phyloP scores from a whole-genome alignment of 92 coral and sea anemone genomes.

The Porites cylindrica region DNA sequence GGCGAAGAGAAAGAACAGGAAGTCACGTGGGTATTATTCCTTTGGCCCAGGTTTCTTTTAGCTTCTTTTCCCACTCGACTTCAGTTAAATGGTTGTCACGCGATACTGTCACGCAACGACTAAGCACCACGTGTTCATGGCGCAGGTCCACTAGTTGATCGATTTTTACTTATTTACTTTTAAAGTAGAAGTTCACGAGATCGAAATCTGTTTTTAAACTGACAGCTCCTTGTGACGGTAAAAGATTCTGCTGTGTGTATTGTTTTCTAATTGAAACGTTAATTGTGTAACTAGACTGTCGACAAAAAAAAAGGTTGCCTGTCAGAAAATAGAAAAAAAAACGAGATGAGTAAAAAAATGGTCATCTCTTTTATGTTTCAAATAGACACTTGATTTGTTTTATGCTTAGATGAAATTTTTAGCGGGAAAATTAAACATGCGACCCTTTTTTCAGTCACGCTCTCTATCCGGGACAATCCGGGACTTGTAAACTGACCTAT shows the following conservation, averaged over 20 bases:
- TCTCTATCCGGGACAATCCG: constrained; percentile 34
- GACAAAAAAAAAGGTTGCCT: neutral
- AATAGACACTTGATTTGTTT: neutral
- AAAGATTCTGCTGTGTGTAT: neutral
- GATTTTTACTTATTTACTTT: too few relatives aligned
- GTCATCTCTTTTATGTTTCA: too few relatives aligned
- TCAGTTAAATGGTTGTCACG: neutral
- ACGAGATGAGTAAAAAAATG: neutral
- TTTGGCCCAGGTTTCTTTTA: constrained; percentile 33
- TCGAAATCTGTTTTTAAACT: too few relatives aligned
- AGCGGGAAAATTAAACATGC: neutral
- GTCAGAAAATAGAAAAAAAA: neutral
- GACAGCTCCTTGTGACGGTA: too few relatives aligned
- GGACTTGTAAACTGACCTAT: neutral
- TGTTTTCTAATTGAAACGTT: constrained; percentile 23
- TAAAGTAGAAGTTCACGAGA: too few relatives aligned
- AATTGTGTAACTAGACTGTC: neutral
- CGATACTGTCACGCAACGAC: too few relatives aligned
- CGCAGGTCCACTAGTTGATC: too few relatives aligned
- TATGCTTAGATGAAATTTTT: neutral
- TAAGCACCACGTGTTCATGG: too few relatives aligned
- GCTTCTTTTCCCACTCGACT: constrained; percentile 3
- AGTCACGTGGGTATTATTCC: constrained; percentile 78
- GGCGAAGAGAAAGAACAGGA: constrained; percentile 83
- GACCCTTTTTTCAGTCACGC: neutral